Base-by-base conservation (phyloP, 2,797 vertebrate species). In the Lindbergichthys nudifrons region DNA sequence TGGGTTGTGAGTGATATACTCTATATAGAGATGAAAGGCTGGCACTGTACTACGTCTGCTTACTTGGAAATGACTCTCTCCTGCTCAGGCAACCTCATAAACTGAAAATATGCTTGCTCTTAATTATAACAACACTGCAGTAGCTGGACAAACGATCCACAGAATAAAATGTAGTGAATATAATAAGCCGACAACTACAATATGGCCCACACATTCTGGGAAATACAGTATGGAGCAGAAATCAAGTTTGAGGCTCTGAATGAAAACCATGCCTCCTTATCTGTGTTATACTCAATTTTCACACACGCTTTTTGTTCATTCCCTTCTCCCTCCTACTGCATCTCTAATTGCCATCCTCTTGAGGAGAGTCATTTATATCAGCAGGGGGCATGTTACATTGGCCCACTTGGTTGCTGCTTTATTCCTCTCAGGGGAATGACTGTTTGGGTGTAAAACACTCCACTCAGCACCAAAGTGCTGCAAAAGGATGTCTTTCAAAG, bases 281-380 rank as follows among this genome's bases (percentile, higher is more conserved):
- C 16, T 36, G 15, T 71, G 57, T 70, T 18, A 53, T 54, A n/a
- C 42, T 18, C 19, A 57, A 1, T 16, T 36, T 50, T 60, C 13
- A 62, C 13, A 18, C 39, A 15, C 21, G 4, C 7, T 67, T 73
- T 75, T 39, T 60, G 11, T 69, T 32, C 56, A 46, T 50, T 30
- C 26, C 46, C 51, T 65, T 46, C 36, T 18, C 18, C 16, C 65
- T 69, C 65, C 36, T 59, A 54, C 41, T 2, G 69, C 73, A 79
- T 81, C 85, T 79, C 74, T 87, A 89, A 90, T 91, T 87, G 68
- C 71, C 82, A 36, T 87, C 67, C 85, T 88, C 83, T 82, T 46
- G 79, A 83, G 88, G 41, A 30, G 71, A 79, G 84, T 81, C 54
- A 89, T 91, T 89, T 79, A 78, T 75, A 84, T 82, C 88, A 88